These are phyloP conservation scores for Stenichneumon culpator DNA, from an alignment of 2,888 invertebrate species.

Conservation along the genomic window DNA sequence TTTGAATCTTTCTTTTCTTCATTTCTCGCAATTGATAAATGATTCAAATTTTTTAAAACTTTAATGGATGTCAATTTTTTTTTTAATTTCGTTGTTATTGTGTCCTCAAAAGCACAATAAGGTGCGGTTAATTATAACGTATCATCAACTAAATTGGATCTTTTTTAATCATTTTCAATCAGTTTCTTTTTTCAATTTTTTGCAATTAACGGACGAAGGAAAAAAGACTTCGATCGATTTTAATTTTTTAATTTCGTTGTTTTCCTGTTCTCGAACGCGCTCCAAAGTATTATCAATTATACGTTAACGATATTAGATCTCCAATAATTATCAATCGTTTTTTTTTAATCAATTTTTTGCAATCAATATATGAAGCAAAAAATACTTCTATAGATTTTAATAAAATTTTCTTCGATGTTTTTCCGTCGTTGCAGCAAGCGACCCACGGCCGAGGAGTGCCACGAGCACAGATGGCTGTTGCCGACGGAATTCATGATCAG, in stretches of 20 bases:
- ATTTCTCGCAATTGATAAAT: neutral
- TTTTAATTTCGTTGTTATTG: neutral
- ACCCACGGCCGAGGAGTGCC: conserved; percentile 96
- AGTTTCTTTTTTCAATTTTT: too few species aligned
- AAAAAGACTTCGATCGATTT: neutral
- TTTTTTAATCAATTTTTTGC: too few species aligned
- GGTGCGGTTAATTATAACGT: too few species aligned
- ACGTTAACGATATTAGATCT: too few species aligned
- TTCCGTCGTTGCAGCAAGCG: conserved; percentile 92
- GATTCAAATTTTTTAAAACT: neutral
- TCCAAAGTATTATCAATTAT: too few species aligned
- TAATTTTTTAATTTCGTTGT: neutral
- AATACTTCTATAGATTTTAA: neutral
- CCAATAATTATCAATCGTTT: too few species aligned
- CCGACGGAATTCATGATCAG: conserved; percentile 97
- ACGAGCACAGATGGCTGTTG: conserved; percentile 98
- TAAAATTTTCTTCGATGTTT: neutral
- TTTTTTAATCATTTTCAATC: too few species aligned
- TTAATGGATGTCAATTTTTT: neutral
- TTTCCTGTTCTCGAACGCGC: too few species aligned
- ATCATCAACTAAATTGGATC: too few species aligned
- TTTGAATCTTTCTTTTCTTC: too few species aligned
- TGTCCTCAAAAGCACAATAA: too few species aligned
- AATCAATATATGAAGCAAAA: neutral
- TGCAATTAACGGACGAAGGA: too few species aligned